Evolutionary conservation across 2,888 invertebrate genomes (phyloP).

Genomic region (Cephalotes varians): DNA sequence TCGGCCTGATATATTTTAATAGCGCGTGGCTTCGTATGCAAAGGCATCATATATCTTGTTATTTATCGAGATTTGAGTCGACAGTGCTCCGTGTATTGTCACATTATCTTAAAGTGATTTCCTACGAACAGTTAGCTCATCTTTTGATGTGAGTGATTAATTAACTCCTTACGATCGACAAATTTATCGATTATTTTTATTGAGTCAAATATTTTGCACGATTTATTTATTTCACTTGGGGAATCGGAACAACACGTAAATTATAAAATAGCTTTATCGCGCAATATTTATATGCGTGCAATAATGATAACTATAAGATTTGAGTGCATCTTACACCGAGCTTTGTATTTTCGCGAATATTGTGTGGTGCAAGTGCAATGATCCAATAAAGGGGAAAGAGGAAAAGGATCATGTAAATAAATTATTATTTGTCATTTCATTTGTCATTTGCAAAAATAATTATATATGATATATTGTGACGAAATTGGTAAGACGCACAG

Average conservation of each 20-base stretch:
- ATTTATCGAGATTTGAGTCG: not conserved
- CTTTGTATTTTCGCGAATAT: not conserved
- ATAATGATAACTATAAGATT: not conserved
- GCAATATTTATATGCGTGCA: not conserved
- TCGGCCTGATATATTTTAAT: not conserved
- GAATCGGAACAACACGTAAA: not conserved
- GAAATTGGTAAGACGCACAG: no score
- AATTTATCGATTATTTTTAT: not conserved
- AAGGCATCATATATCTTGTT: not conserved
- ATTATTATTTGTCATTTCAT: not conserved
- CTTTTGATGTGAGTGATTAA: not conserved
- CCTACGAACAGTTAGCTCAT: not conserved
- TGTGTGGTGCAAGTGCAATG: not conserved
- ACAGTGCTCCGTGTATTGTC: no score
- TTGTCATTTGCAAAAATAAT: no score
- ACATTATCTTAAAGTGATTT: not conserved
- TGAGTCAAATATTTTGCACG: not conserved
- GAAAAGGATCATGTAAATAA: not conserved
- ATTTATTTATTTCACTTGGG: not conserved
- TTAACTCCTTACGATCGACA: not conserved
- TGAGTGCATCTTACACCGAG: not conserved
- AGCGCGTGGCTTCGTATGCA: not conserved
- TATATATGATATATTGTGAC: no score
- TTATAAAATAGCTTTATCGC: not conserved
- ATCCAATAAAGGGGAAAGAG: not conserved